phyloP scores from a whole-genome alignment of 2,113 vertebrate genomes.

The Tangachromis dhanisi region DNA sequence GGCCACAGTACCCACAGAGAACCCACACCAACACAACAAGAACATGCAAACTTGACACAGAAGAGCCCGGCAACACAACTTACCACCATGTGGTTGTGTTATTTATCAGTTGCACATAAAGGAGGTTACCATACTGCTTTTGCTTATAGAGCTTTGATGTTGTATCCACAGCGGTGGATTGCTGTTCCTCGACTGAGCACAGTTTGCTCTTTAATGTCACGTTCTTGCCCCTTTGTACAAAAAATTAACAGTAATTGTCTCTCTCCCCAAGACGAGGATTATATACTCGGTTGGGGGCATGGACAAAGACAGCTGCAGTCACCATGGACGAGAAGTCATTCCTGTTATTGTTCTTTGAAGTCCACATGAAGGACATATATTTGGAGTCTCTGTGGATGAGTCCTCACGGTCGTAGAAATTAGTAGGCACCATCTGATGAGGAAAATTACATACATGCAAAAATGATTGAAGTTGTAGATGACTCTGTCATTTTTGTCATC shows the following conservation, averaged over 20 bases:
- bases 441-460: neutral
- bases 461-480: neutral
- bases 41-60: neutral
- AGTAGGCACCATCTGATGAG: neutral
- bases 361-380: neutral
- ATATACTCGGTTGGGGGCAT: neutral
- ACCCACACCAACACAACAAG: accelerated
- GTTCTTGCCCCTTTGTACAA: neutral
- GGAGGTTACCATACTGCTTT: neutral
- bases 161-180: neutral
- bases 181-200: neutral
- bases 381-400: neutral
- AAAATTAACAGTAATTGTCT: neutral
- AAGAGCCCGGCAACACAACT: neutral
- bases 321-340: neutral
- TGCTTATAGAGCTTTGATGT: neutral
- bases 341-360: neutral
- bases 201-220: neutral
- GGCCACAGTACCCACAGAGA: neutral
- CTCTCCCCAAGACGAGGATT: neutral
- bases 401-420: neutral
- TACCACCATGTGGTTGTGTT: neutral
- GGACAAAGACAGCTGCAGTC: neutral
- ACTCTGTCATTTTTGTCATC: neutral
- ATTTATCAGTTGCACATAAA: neutral